A percentile compares a stretch with the other conserved stretches of the same genome.
Evolutionary conservation across 2,888 invertebrate species (phyloP).

Genomic region (Stratiomys singularior): DNA sequence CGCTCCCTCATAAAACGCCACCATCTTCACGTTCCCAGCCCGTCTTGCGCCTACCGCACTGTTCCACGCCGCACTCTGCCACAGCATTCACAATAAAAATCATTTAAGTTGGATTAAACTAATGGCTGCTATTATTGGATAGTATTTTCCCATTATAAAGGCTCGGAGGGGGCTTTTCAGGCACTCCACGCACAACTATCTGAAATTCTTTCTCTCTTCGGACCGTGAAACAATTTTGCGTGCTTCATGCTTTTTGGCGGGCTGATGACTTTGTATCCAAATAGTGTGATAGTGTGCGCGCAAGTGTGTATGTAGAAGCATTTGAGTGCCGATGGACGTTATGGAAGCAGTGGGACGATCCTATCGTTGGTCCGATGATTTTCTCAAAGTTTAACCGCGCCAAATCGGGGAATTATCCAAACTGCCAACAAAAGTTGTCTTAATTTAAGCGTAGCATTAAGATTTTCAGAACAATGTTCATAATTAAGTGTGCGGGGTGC

Average conservation of each 20-base stretch:
- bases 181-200: no score
- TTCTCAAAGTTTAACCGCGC: constrained; percentile 10
- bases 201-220: not conserved
- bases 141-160: constrained; percentile 8
- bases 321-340: no score
- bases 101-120: constrained; percentile 38
- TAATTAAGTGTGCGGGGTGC: no score
- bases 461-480: not conserved
- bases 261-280: not conserved
- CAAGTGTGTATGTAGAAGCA: no score
- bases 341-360: not conserved
- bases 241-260: constrained; percentile 10
- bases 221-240: constrained; percentile 17
- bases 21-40: not conserved
- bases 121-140: not conserved
- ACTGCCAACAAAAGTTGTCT: not conserved
- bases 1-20: constrained; percentile 3
- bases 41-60: not conserved
- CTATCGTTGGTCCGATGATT: not conserved
- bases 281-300: no score
- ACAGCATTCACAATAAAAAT: constrained; percentile 21
- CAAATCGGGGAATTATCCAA: constrained; percentile 2
- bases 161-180: not conserved
- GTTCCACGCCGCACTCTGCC: not conserved
- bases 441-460: constrained; percentile 39